These are phyloP conservation scores for Heliangelus exortis DNA, from an alignment of 2,797 vertebrate genomes.

Conservation along the genomic window DNA sequence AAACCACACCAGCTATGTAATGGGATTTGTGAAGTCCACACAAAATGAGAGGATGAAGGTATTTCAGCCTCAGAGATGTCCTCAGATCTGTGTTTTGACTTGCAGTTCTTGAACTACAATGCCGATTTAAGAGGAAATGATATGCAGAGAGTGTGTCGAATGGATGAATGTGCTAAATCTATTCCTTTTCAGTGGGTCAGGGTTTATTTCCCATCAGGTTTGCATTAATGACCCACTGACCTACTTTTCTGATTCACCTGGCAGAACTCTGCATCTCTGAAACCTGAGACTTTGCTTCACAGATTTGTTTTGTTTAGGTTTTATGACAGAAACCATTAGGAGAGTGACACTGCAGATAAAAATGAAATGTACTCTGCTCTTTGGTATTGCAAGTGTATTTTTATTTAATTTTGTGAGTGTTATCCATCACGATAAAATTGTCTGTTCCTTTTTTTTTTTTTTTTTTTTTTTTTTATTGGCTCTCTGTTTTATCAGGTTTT, in stretches of 20 bases:
- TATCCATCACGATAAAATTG: constrained; percentile 42
- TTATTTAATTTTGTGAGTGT: constrained; percentile 59
- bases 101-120: neutral
- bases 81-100: constrained; percentile 1
- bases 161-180: neutral
- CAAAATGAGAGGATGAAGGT: neutral
- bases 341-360: constrained; percentile 56
- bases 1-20: neutral
- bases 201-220: constrained; percentile 50
- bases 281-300: constrained; percentile 27
- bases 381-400: neutral
- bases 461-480: neutral
- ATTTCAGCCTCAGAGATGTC: neutral
- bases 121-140: neutral
- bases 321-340: constrained; percentile 64
- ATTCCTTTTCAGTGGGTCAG: neutral
- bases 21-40: neutral
- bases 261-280: constrained; percentile 43
- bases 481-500: constrained; percentile 32
- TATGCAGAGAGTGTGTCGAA: neutral
- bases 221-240: constrained; percentile 76
- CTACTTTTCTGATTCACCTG: constrained; percentile 73
- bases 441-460: neutral
- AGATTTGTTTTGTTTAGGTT: constrained; percentile 59
- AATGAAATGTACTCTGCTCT: constrained; percentile 15